Base-by-base conservation (phyloP, 2,113 vertebrate species). In the Progne subis region DNA sequence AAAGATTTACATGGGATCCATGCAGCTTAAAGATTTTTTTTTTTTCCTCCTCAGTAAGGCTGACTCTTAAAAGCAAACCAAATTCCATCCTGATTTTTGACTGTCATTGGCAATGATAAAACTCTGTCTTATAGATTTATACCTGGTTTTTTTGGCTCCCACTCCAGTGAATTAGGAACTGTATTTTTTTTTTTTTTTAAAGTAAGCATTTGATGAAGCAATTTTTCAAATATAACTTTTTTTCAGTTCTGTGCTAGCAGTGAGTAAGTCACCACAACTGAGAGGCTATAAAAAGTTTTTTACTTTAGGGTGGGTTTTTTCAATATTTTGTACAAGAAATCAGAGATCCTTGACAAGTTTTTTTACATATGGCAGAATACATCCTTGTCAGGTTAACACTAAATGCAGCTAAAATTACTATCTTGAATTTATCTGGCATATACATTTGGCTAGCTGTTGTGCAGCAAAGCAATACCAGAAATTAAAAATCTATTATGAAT, bases 401-500 rank as follows among this genome's bases (percentile, higher is more conserved):
- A 87, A 83, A 61, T 76, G 39, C 9, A 82, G 15, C 65, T 79
- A 69, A 72, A 94, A 82, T 85, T 71, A 32, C n/a, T 7, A 6
- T 84, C 55, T 72, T 92, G n/a, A 91, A 74, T 93, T 89, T 85
- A n/a, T 92, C 50, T 92, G 89, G 21, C 43, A 3, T 82, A 28
- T 75, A 31, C 52, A 78, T 92, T 76, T 91, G 83, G 52, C 18
- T 81, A 69, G 67, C 28, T 87, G 18, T 78, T 83, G 47, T 3
- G 2, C 34, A 75, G 31, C 32, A 94, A 87, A 81, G 53, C 16
- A 68, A 70, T 47, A 92, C 57, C 25, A 90, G 67, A 67, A 87
- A 50, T 34, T 9, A 60, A 82, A 87, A 65, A 61, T 18, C 32
- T 92, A 5, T 87, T 86, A 31, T 52, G 85, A 68, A 70, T 37